phyloP scores from a whole-genome alignment of 37 sponge, comb jelly and placozoan genomes.

The Eunapius fragilis region DNA sequence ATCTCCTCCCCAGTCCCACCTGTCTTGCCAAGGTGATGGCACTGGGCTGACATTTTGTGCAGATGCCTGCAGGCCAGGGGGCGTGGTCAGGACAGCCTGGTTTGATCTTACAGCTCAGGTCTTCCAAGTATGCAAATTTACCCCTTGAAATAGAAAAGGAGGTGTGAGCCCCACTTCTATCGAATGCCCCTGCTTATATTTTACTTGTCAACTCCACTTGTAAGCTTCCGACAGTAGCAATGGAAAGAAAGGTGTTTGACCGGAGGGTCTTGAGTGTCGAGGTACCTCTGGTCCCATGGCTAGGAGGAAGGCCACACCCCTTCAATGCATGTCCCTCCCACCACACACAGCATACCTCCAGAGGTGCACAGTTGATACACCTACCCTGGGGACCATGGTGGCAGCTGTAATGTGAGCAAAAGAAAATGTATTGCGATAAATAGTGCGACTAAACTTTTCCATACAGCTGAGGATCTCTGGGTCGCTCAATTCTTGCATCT shows the following conservation, averaged over 20 bases:
- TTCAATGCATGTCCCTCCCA: neutral
- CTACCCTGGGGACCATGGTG: constrained; percentile 79
- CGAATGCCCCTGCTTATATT: neutral
- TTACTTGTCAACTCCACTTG: constrained; percentile 91
- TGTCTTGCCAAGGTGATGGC: constrained; percentile 92
- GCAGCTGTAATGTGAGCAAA: constrained; percentile 50
- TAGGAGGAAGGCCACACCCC: neutral
- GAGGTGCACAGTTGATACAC: constrained; percentile 93
- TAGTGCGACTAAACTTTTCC: constrained; percentile 10
- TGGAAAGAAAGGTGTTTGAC: constrained; percentile 95
- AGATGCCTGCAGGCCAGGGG: constrained; percentile 95
- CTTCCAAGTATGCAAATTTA: constrained; percentile 88
- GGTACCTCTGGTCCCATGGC: constrained; percentile 83
- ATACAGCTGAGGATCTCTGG: constrained; percentile 85
- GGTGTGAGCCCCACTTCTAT: neutral
- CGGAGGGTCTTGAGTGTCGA: constrained; percentile 79
- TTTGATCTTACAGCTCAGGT: constrained; percentile 82
- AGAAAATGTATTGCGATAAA: neutral
- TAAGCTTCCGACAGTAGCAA: constrained; percentile 83
- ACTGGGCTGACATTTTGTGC: constrained; percentile 91
- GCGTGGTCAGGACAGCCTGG: constrained; percentile 87
- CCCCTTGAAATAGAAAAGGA: constrained; percentile 41
- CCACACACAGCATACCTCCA: constrained; percentile 49
- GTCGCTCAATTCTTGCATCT: constrained; percentile 77
- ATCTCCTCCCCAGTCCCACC: constrained; percentile 24